phyloP scores from a whole-genome alignment of 1,140 invertebrate genomes.

The Sogatella furcifera region DNA sequence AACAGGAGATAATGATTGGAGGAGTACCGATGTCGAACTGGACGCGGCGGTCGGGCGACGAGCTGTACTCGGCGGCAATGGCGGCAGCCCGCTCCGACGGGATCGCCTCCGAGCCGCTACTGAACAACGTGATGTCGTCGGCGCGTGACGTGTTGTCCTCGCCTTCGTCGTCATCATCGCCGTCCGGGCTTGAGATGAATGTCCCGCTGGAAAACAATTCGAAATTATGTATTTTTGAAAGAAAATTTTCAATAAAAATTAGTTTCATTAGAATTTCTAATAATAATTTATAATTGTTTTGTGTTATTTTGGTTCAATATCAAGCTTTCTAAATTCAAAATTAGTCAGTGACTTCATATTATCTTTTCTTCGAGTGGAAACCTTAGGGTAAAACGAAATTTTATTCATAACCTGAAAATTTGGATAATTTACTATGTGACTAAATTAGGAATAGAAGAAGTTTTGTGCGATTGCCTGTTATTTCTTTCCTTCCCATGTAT shows the following conservation, averaged over 20 bases:
- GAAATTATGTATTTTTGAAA: neutral
- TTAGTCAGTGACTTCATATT: no score
- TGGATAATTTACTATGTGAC: no score
- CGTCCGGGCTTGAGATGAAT: neutral
- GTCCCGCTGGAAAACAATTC: neutral
- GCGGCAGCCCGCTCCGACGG: constrained; percentile 37
- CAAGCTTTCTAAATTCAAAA: no score
- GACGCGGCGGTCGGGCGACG: constrained; percentile 33
- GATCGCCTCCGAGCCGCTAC: constrained; percentile 35
- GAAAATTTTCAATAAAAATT: neutral
- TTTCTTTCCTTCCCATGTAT: no score
- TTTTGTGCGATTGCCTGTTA: no score
- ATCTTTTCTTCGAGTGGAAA: no score
- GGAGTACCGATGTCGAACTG: constrained; percentile 33
- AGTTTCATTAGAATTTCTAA: no score
- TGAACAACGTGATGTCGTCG: constrained; percentile 11
- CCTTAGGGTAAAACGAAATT: no score
- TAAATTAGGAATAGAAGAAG: no score
- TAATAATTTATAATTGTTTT: no score
- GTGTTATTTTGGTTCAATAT: neutral
- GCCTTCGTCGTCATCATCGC: neutral
- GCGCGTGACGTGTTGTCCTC: constrained; percentile 9
- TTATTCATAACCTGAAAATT: no score
- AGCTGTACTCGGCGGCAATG: constrained; percentile 26
- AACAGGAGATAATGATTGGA: neutral